These are phyloP conservation scores for Aplodontia rufa DNA, from an alignment of 2,113 vertebrate species.

Conservation along the genomic window DNA sequence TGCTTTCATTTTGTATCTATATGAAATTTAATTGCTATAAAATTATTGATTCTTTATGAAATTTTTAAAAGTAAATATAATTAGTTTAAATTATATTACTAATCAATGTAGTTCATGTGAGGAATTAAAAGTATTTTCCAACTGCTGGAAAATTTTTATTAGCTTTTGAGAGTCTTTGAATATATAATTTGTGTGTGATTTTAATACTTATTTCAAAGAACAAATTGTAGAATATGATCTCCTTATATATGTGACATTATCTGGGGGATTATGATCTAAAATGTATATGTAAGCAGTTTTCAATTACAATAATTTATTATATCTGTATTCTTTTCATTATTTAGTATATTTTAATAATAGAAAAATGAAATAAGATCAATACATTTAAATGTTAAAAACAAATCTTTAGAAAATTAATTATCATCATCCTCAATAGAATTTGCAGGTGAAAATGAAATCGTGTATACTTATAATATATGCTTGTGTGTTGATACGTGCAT, in stretches of 20 bases:
- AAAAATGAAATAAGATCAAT: background rate
- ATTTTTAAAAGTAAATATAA: background rate
- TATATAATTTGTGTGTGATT: background rate
- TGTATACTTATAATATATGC: background rate
- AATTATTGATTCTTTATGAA: background rate
- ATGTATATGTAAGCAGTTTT: background rate
- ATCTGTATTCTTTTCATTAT: background rate
- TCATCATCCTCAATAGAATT: background rate
- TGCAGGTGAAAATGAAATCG: background rate
- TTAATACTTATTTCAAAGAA: background rate
- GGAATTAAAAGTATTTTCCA: background rate
- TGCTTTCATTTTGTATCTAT: background rate
- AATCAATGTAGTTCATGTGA: background rate
- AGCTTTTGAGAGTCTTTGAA: background rate
- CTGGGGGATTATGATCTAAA: background rate
- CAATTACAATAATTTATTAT: background rate
- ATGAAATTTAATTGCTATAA: background rate
- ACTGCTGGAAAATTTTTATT: background rate
- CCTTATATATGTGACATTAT: background rate
- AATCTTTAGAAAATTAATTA: background rate
- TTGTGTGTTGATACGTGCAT: background rate
- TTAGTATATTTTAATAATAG: background rate
- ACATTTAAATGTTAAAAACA: background rate
- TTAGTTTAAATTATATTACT: background rate
- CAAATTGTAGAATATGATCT: background rate